Base-by-base conservation (phyloP, 2,888 invertebrate species). In the Caradrina kadenii region DNA sequence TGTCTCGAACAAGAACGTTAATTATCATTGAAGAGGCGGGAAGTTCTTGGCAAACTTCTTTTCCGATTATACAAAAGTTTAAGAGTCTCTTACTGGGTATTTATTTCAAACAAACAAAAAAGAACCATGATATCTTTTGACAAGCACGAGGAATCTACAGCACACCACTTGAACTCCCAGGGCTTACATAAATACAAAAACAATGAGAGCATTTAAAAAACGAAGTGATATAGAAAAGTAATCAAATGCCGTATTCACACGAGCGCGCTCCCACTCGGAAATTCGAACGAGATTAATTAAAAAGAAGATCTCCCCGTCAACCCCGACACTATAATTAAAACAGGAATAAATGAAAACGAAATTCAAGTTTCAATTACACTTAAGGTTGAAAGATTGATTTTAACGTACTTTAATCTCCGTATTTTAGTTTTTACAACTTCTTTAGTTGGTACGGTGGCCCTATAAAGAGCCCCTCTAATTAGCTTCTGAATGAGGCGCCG, bases 261-360 rank as follows among this genome's bases (percentile, higher is more conserved):
- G 76, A 81, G 77, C 81, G 84, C 80, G 83, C 82, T 83, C 68
- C 73, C 69, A 64, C 67, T 83, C 67, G 70, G 69, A 76, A 76
- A 79, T 79, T 71, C 81, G 86, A 87, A 87, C 85, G 87, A 85
- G 88, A 84, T 92, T 93, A 93, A 93, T 93, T 92, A 92, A 92
- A 93, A 92, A 90, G 89, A 91, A 91, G 91, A 90, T 87, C 87
- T 79, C 83, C 77, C 73, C 81, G 80, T 87, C 86, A 85, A 86
- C 86, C 83, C 78, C 66, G 76, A 85, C 83, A 77, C 78, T 83
- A 83, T 88, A 91, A 92, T 93, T 92, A 90, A 92, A 92, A 89
- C 82, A 75, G 87, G 86, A 90, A 89, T 91, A 91, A 90, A 89
- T 86, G 89, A 90, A 86, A 89, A 89, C 86, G 86, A 87, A 88